Conservation (phyloP, 2,888 invertebrate species). For the Trichopria drosophilae region DNA sequence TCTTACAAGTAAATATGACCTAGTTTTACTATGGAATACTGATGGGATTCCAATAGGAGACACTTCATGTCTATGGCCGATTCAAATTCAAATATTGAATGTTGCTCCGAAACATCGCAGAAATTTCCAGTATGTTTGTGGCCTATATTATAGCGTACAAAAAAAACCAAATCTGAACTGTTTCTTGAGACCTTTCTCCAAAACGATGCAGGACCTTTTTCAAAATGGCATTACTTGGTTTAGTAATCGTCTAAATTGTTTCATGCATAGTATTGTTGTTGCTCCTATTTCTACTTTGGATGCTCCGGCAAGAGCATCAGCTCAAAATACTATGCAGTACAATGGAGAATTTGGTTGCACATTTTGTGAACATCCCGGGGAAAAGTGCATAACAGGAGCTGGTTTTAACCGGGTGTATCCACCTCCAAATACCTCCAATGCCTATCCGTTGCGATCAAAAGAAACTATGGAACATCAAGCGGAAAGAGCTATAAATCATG, state of each 20-base stretch:
- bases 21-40: slow-evolving; percentile 19
- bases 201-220: too few relatives aligned
- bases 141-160: slow-evolving; percentile 11
- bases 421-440: not conserved
- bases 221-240: slow-evolving; percentile 14
- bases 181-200: slow-evolving; percentile 22
- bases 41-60: slow-evolving; percentile 16
- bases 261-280: slow-evolving; percentile 10
- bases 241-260: not conserved
- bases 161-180: slow-evolving; percentile 15
- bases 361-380: slow-evolving; percentile 10
- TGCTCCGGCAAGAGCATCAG: slow-evolving; percentile 20
- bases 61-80: slow-evolving; percentile 20
- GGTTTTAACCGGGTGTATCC: slow-evolving; percentile 15
- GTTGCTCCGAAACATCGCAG: slow-evolving; percentile 10
- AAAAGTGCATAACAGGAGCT: not conserved
- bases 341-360: slow-evolving; percentile 18
- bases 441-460: not conserved
- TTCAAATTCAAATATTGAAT: slow-evolving; percentile 20
- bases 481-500: too few relatives aligned
- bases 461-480: slow-evolving; percentile 8
- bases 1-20: slow-evolving; percentile 9
- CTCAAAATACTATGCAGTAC: slow-evolving; percentile 17
- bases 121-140: slow-evolving; percentile 12
- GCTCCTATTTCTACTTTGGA: too few relatives aligned